Evolutionary conservation across 2,113 vertebrate genomes (phyloP).

Genomic region (Empidonax alnorum): DNA sequence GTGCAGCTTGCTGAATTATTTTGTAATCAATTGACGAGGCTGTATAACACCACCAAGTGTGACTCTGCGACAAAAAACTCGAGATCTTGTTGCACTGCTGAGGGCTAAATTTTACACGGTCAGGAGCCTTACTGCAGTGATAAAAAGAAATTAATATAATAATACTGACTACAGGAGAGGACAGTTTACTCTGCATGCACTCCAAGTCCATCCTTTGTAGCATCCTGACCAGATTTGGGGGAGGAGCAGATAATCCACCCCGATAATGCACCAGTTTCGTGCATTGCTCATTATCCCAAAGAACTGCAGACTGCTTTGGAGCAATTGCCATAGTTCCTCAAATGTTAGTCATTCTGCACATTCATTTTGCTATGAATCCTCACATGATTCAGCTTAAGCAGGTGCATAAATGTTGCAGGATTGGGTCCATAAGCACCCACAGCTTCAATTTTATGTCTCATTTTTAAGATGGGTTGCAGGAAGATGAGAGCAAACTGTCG

Average conservation of each 20-base stretch:
- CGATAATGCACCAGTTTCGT: background rate
- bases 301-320: slow-evolving; percentile 4
- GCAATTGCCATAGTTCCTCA: background rate
- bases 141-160: background rate
- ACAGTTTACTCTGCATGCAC: background rate
- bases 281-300: background rate
- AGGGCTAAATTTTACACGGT: background rate
- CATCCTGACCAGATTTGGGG: background rate
- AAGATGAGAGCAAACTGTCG: slow-evolving; percentile 55
- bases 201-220: background rate
- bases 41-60: background rate
- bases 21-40: background rate
- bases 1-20: background rate
- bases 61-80: background rate
- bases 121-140: background rate
- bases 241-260: background rate
- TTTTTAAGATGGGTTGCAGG: slow-evolving; percentile 30
- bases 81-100: background rate
- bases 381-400: slow-evolving; percentile 55
- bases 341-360: background rate
- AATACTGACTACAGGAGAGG: background rate
- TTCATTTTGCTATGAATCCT: background rate
- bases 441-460: slow-evolving; percentile 42
- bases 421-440: slow-evolving; percentile 25
- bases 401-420: slow-evolving; percentile 55